Evolutionary conservation across 2,888 invertebrate species (phyloP).

Genomic region (Himalopsyche kuldschensis): DNA sequence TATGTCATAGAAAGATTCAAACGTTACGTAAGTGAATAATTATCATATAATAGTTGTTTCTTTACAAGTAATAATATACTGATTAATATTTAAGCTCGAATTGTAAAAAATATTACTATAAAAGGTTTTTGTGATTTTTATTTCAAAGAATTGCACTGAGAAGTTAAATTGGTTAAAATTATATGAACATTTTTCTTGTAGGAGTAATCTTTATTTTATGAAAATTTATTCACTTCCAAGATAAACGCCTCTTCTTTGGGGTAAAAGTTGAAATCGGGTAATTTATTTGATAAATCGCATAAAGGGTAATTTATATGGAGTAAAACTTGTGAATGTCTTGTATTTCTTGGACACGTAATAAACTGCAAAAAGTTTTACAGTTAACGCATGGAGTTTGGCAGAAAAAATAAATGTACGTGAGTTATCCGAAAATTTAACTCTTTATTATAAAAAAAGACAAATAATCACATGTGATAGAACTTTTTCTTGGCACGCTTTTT

Average conservation of each 20-base stretch:
- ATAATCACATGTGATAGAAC: no score
- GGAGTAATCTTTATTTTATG: neutral
- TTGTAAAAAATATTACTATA: no score
- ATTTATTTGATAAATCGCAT: constrained; percentile 10
- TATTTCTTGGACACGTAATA: constrained; percentile 26
- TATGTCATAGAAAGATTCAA: no score
- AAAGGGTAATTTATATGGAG: constrained; percentile 12
- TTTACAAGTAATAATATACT: no score
- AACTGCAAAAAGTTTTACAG: constrained; percentile 32
- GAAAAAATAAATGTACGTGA: constrained; percentile 17
- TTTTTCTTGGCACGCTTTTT: neutral
- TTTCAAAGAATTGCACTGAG: no score
- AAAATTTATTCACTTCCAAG: neutral
- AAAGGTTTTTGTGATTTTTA: no score
- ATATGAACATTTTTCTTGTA: neutral
- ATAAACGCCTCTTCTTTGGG: neutral
- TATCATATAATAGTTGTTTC: no score
- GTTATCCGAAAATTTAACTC: neutral
- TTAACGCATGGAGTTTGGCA: constrained; percentile 22
- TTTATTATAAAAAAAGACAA: neutral
- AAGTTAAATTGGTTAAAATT: no score
- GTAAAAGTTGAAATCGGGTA: neutral
- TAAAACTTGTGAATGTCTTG: constrained; percentile 3
- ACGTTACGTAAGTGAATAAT: no score
- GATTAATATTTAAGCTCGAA: no score